Evolutionary conservation across 2,797 vertebrate species (phyloP), one percentile per base, ranked within the genome.

Genomic region (Chromis chromis): DNA sequence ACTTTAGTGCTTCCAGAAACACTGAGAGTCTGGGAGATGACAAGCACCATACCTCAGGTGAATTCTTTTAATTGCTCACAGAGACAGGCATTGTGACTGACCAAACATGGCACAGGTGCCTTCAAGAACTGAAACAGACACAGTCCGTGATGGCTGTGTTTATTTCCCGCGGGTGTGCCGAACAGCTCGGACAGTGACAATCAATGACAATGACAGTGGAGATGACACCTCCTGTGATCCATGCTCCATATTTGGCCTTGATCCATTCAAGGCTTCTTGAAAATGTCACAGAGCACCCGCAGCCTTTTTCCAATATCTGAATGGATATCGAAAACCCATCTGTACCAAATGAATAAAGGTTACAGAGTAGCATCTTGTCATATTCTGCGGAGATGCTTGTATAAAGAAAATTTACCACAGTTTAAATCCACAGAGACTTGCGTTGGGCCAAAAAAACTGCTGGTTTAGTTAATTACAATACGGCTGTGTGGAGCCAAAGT

Each of bases 131-230:
- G 27, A 53, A 81, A 78, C 17, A 78, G 53, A 21, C 36, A 33
- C 42, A 10, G 49, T 64, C 65, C 16, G 16, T 59, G 48, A 67
- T 31, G 65, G 54, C 27, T 14, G 72, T 13, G 54, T 70, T 79
- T 42, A 69, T 84, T 82, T 81, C 77, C 82, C 31, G 42, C 11
- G 22, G 74, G 46, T 46, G 64, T 1, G 16, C 27, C 17, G 70
- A 77, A 36, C 54, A 60, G 65, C 57, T 74, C 40, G 65, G 82
- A 86, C 81, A 79, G 76, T 88, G 83, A 88, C 74, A 60, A 54
- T 87, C 84, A 86, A 76, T 79, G 70, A 73, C 70, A 82, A 17
- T 58, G 83, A 85, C 76, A 70, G 71, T 24, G 58, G 60, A 74
- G 57, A 74, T 67, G 83, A 84, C 77, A 72, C 83, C 74, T 81